phyloP scores from a whole-genome alignment of 2,797 vertebrate genomes.

The Cyclura pinguis region DNA sequence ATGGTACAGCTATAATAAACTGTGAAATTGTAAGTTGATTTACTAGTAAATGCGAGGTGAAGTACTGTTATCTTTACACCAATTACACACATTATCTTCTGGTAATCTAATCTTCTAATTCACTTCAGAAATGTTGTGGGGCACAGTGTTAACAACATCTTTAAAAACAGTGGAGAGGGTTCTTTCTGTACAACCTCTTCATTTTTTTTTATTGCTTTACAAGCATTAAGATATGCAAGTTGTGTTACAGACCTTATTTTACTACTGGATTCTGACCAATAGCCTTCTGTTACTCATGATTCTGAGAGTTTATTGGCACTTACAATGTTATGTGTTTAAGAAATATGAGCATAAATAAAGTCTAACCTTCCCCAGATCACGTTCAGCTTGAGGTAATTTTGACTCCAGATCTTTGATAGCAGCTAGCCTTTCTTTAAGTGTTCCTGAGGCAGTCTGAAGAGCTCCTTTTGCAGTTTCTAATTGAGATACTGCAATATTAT shows the following conservation, averaged over 20 bases:
- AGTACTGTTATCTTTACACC: background rate
- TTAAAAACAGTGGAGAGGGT: background rate
- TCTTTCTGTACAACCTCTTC: background rate
- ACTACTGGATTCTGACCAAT: background rate
- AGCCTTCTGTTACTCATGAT: background rate
- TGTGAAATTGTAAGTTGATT: too few species aligned
- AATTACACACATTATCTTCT: background rate
- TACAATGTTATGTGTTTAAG: background rate
- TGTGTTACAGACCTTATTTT: background rate
- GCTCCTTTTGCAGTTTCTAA: slow-evolving; percentile 88
- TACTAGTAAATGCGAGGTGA: too few species aligned
- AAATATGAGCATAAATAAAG: slow-evolving; percentile 14
- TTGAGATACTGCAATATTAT: slow-evolving; percentile 89
- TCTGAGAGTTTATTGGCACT: background rate
- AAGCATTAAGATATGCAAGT: too few species aligned
- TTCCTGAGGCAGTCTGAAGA: slow-evolving; percentile 83
- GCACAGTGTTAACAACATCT: background rate
- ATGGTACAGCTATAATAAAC: too few species aligned
- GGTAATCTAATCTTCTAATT: background rate
- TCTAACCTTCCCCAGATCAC: slow-evolving; percentile 88
- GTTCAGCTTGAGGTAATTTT: slow-evolving; percentile 85
- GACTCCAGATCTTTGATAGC: slow-evolving; percentile 85
- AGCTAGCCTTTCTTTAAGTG: slow-evolving; percentile 85
- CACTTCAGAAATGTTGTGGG: background rate
- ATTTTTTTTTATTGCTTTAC: background rate